Evolutionary conservation across 1,140 invertebrate species (phyloP).

Genomic region (Drosophila murphyi): DNA sequence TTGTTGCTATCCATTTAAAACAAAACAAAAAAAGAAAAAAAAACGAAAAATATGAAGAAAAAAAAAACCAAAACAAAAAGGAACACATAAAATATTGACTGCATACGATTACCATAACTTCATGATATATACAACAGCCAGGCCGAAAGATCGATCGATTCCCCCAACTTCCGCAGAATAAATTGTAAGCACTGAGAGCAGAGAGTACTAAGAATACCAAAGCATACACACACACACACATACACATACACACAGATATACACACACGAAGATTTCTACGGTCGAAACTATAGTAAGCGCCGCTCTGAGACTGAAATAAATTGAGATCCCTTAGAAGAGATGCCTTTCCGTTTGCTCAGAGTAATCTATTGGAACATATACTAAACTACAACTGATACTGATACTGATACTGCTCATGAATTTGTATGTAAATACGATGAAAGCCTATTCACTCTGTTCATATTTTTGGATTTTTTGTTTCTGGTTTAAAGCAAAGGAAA

Average conservation of each 20-base stretch:
- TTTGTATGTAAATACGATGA: not conserved
- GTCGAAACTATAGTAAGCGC: slow-evolving; percentile 26
- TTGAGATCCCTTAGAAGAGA: slow-evolving; percentile 9
- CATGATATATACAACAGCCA: slow-evolving; percentile 17
- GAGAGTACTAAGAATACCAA: slow-evolving; percentile 1
- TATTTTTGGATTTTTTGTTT: slow-evolving; percentile 27
- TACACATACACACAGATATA: slow-evolving; percentile 15
- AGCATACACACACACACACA: slow-evolving; percentile 6
- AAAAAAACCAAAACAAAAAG: slow-evolving; percentile 42
- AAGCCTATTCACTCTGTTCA: not conserved
- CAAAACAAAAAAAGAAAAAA: slow-evolving; percentile 40
- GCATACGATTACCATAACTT: slow-evolving; percentile 46
- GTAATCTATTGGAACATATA: slow-evolving; percentile 9
- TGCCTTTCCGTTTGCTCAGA: slow-evolving; percentile 32
- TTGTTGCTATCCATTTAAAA: slow-evolving; percentile 82
- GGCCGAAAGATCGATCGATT: slow-evolving; percentile 33
- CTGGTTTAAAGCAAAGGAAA: slow-evolving; percentile 17
- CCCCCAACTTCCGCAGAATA: not conserved
- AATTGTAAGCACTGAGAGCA: slow-evolving; percentile 42
- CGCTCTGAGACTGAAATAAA: slow-evolving; percentile 46
- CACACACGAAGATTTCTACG: slow-evolving; percentile 18
- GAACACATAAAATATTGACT: slow-evolving; percentile 47
- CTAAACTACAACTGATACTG: slow-evolving; percentile 2
- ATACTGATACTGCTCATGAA: slow-evolving; percentile 2
- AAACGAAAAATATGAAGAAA: slow-evolving; percentile 31